These are phyloP conservation scores for Noctua janthina DNA, from an alignment of 2,888 invertebrate species.

Conservation along the genomic window DNA sequence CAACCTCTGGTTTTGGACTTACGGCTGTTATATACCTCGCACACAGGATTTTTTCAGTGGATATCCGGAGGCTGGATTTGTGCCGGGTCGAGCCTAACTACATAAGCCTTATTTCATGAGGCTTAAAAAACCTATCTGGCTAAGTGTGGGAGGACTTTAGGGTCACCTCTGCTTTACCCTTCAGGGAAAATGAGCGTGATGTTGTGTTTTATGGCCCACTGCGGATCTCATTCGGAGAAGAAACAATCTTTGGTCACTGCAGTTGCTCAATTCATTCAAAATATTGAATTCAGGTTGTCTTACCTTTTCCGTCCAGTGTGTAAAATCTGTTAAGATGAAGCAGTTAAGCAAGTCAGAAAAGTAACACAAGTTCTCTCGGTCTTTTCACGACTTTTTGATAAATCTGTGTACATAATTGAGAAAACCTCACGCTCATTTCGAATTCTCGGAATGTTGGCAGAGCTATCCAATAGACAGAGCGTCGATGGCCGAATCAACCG, in stretches of 20 bases:
- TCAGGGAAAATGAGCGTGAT: not conserved
- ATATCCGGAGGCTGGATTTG: too few relatives aligned
- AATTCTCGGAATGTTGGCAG: not conserved
- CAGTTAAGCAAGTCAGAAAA: not conserved
- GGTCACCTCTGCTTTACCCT: not conserved
- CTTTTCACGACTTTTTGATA: not conserved
- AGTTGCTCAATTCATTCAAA: not conserved
- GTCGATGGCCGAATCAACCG: constrained; percentile 10
- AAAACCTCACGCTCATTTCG: not conserved
- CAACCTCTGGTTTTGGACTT: not conserved
- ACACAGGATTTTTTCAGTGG: not conserved
- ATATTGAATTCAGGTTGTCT: not conserved
- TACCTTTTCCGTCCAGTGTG: not conserved
- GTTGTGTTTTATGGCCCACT: not conserved
- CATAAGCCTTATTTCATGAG: too few relatives aligned
- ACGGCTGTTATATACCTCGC: too few relatives aligned
- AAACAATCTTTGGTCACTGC: not conserved
- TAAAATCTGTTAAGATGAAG: not conserved
- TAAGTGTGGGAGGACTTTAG: not conserved
- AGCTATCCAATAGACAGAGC: not conserved
- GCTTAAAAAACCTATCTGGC: too few relatives aligned
- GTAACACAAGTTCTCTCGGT: not conserved
- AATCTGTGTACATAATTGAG: not conserved
- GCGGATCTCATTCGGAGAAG: too few relatives aligned
- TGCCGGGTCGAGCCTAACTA: too few relatives aligned